phyloP scores from a whole-genome alignment of 2,113 vertebrate genomes.

The Petrocephalus microphthalmus region DNA sequence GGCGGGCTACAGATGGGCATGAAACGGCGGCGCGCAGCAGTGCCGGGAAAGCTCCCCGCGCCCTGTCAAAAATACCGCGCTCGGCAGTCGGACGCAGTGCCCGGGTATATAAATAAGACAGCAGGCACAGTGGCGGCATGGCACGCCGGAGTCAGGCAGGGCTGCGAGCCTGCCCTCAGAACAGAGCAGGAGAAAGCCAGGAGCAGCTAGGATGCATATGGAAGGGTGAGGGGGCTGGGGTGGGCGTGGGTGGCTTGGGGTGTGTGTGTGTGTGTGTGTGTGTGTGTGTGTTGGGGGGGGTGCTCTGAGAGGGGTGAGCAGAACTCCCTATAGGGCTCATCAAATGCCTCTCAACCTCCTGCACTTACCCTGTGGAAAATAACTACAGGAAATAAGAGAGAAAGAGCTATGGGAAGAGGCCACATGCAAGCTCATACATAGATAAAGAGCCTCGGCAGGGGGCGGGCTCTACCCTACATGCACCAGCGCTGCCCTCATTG shows the following conservation, averaged over 20 bases:
- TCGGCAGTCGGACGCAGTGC: not conserved
- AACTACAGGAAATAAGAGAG: conserved; percentile 32
- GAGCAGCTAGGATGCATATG: conserved; percentile 17
- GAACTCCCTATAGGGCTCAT: conserved; percentile 28
- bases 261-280: not conserved
- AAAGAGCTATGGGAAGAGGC: not conserved
- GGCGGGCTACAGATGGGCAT: not conserved
- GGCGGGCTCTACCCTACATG: not conserved
- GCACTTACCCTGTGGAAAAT: conserved; percentile 28
- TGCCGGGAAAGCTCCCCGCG: not conserved
- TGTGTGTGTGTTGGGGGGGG: not conserved
- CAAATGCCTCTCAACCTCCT: conserved; percentile 22
- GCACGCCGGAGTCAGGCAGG: not conserved
- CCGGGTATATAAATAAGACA: not conserved
- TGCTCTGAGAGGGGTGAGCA: not conserved
- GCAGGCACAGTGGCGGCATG: not conserved
- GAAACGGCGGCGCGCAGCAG: not conserved
- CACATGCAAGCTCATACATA: conserved; percentile 6
- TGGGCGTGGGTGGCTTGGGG: not conserved
- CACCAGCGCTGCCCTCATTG: not conserved
- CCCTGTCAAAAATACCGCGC: not conserved
- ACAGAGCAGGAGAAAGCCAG: not conserved
- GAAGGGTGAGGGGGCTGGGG: not conserved
- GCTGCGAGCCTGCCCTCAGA: conserved; percentile 7
- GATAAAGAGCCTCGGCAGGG: not conserved